phyloP scores from a whole-genome alignment of 2,113 vertebrate species.

The Corydoras maculifer region DNA sequence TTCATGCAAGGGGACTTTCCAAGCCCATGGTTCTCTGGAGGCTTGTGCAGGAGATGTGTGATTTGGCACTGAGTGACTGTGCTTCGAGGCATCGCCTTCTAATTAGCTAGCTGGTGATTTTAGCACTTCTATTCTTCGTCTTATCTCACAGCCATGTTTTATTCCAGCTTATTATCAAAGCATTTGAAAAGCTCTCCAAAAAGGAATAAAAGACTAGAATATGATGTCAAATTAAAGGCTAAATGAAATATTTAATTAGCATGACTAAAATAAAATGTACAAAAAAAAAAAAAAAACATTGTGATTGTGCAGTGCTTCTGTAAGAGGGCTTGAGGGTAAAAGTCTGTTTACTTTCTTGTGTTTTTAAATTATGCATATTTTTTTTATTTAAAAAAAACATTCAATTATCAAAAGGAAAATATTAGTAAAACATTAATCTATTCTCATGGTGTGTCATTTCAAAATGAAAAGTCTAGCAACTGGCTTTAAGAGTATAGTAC shows the following conservation, averaged over 20 bases:
- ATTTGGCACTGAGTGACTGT: constrained; percentile 25
- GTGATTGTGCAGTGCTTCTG: not conserved
- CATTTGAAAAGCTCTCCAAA: constrained; percentile 4
- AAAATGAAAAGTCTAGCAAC: too few relatives aligned
- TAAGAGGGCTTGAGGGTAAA: too few relatives aligned
- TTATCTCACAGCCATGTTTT: constrained; percentile 29
- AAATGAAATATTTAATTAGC: constrained; percentile 18
- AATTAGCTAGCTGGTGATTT: constrained; percentile 46
- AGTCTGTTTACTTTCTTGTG: too few relatives aligned
- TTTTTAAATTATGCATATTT: too few relatives aligned
- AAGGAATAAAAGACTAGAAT: constrained; percentile 8
- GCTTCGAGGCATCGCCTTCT: constrained; percentile 29
- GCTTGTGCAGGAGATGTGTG: constrained; percentile 30
- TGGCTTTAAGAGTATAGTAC: too few relatives aligned
- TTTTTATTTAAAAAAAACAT: too few relatives aligned
- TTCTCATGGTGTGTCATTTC: too few relatives aligned
- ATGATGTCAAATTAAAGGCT: constrained; percentile 15
- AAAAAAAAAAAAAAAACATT: not conserved
- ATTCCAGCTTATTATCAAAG: constrained; percentile 39
- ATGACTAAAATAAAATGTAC: not conserved
- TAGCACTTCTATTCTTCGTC: constrained; percentile 25
- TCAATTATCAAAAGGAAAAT: too few relatives aligned
- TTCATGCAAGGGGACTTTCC: constrained; percentile 37
- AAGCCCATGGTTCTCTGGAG: constrained; percentile 25
- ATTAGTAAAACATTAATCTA: too few relatives aligned